phyloP scores from a whole-genome alignment of 1,140 invertebrate species.

The Kradibia gibbosae region DNA sequence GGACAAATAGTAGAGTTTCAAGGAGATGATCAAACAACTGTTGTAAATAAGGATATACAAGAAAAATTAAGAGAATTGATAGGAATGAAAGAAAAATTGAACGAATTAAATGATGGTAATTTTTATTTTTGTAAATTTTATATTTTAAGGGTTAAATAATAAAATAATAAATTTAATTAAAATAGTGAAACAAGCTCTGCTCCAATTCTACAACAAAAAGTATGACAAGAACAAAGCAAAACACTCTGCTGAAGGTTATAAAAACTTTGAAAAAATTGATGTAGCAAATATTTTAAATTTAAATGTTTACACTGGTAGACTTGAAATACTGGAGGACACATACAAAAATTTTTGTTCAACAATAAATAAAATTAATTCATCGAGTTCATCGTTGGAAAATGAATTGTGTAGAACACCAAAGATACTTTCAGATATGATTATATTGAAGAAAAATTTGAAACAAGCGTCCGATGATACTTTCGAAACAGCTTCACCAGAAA shows the following conservation, averaged over 20 bases:
- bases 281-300: constrained; percentile 25
- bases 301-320: constrained; percentile 17
- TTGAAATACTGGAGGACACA: constrained; percentile 23
- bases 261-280: constrained; percentile 23
- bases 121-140: constrained; percentile 15
- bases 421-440: constrained; percentile 39
- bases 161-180: constrained; percentile 8
- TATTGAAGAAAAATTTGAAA: constrained; percentile 45
- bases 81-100: constrained; percentile 38
- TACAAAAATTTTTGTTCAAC: constrained; percentile 40
- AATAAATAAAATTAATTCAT: constrained; percentile 37
- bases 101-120: constrained; percentile 43
- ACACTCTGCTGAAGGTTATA: background rate
- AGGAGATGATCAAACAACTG: background rate
- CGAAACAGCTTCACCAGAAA: constrained; percentile 13
- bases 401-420: constrained; percentile 43
- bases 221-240: constrained; percentile 7
- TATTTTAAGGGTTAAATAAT: constrained; percentile 9
- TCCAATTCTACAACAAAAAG: constrained; percentile 29
- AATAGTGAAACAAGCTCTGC: constrained; percentile 38
- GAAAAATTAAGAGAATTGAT: constrained; percentile 36
- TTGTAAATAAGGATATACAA: constrained; percentile 22
- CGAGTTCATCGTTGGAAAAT: background rate
- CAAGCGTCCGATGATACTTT: constrained; percentile 8
- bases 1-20: constrained; percentile 29